Base-by-base conservation (phyloP, 2,888 invertebrate species). In the Notodonta ziczac region DNA sequence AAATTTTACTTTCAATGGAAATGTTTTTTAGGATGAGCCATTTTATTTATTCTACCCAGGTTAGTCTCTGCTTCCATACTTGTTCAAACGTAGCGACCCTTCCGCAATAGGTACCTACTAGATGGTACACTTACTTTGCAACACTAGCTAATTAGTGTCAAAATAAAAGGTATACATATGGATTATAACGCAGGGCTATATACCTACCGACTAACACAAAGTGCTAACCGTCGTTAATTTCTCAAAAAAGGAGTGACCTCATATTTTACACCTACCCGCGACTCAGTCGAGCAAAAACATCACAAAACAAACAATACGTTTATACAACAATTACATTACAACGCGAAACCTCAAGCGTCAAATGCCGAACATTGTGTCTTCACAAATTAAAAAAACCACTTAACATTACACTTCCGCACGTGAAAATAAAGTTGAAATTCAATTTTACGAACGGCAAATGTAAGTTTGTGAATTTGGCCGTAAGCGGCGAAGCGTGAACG, bases 341-440 rank as follows among this genome's bases (percentile, higher is more conserved):
- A 84, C 82, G 87, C 88, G 82, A 91, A 90, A 90, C 90, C 90
- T 89, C 88, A 88, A 89, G 86, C 91, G 87, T 91, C 89, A 88
- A 90, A 90, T 85, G 84, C 86, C 84, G 80, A 86, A 84, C 78
- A 79, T 82, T 73, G 66, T 59, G 67, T 69, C 56, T 60, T 66
- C 51, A 55, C 57, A 5, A 56, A 2, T 24, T 24, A 0, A 0
- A 40, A 35, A 48, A 53, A 14, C 12, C 7, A 4, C 4, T 0
- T 7, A 53, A 16, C 62, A 61, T 50, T 24, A 58, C 58, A 61
- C 58, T 59, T 57, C 55, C 66, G 57, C 9, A 0, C 0, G 5
- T 55, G 0, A 59, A 62, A 61, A 72, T 76, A 84, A 65, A 67
- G 70, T 62, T 50, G 57, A 24, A n/a, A 5, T 46, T 39, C 42